Percentiles rank a stretch among this genome's conserved stretches.
These are phyloP conservation scores for Octodon degus DNA, from an alignment of 2,113 vertebrate genomes.

Conservation along the genomic window DNA sequence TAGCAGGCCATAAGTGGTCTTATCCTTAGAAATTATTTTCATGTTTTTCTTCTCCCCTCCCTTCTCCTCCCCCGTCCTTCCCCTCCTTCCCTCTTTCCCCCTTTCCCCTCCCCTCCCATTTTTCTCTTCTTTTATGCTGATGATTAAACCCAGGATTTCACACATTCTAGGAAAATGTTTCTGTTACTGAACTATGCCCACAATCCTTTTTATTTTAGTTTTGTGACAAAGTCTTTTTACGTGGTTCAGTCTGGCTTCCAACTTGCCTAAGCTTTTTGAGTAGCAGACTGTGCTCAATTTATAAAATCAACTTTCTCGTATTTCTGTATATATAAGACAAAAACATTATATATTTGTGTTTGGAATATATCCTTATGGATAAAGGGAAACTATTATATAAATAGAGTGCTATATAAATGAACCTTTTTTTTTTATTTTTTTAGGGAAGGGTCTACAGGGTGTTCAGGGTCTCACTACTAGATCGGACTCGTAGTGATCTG, in stretches of 20 bases:
- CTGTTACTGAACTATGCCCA: not conserved
- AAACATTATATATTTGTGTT: not conserved
- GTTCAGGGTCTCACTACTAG: too few relatives aligned
- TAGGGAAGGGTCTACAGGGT: too few relatives aligned
- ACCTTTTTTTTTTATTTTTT: too few relatives aligned
- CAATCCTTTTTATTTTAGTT: not conserved
- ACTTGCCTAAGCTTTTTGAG: not conserved
- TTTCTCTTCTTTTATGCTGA: not conserved
- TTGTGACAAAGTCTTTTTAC: not conserved
- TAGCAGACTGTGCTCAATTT: not conserved
- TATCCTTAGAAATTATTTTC: slow-evolving; percentile 14
- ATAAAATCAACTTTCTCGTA: not conserved
- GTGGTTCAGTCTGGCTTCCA: not conserved
- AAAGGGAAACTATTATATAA: not conserved
- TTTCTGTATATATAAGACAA: not conserved
- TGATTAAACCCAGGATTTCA: not conserved
- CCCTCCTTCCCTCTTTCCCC: not conserved
- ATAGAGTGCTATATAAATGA: not conserved
- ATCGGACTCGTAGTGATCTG: too few relatives aligned
- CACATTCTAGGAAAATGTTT: not conserved
- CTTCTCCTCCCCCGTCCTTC: not conserved
- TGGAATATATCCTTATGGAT: not conserved
- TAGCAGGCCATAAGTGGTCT: not conserved
- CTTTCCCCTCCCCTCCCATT: not conserved
- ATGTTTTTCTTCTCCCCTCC: not conserved